Conservation (phyloP, 2,113 vertebrate species). For the Hippopotamus amphibius region DNA sequence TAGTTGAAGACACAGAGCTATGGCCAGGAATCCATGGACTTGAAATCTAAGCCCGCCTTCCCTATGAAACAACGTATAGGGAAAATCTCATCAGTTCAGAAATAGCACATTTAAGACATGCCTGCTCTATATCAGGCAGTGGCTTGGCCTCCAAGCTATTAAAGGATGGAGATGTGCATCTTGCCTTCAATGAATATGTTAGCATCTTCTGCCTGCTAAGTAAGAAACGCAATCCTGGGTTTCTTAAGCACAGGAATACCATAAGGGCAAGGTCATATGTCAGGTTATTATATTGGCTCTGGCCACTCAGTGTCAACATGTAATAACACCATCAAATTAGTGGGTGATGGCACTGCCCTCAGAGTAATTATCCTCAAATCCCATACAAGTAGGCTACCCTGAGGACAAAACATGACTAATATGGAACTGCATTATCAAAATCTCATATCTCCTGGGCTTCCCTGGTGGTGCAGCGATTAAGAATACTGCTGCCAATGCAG, state of each 20-base stretch:
- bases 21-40: neutral
- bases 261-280: rapidly evolving
- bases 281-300: rapidly evolving
- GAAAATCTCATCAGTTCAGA: rapidly evolving
- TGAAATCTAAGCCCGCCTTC: neutral
- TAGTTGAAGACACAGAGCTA: neutral
- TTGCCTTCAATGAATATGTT: neutral
- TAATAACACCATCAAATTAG: rapidly evolving
- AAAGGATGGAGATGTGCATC: rapidly evolving
- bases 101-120: rapidly evolving
- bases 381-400: rapidly evolving
- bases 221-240: neutral
- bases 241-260: neutral
- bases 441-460: no score
- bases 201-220: neutral
- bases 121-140: rapidly evolving
- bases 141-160: neutral
- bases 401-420: neutral
- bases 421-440: rapidly evolving
- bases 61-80: rapidly evolving
- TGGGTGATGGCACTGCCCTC: rapidly evolving
- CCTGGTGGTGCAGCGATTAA: no score
- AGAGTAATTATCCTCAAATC: neutral
- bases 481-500: no score
- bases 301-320: rapidly evolving